Evolutionary conservation across 2,113 vertebrate species (phyloP), one percentile per base, ranked within the genome.

Genomic region (Fregetta grallaria): DNA sequence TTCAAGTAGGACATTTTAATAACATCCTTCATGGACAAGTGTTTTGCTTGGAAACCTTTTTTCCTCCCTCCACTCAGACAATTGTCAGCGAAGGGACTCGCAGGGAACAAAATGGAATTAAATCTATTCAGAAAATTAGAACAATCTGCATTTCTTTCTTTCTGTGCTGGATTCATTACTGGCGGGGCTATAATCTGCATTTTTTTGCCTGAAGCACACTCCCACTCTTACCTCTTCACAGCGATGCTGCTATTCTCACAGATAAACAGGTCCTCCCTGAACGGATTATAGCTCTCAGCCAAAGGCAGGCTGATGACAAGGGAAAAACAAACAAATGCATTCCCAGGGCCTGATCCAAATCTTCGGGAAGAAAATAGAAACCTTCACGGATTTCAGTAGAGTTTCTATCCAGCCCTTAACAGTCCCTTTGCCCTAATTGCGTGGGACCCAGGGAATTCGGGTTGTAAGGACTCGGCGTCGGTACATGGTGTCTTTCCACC

Each of bases 1-100:
- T 92, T 91, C 90, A 79, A 96, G 68, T 79, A 93, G 97, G 94
- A 95, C 95, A 94, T 97, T 97, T 97, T 96, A 94, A 96, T 88
- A 89, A 96, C 65, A 94, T 96, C 88, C 94, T 93, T 96, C 63
- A 56, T 44, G 90, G 83, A 94, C 88, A 94, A 95, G 84, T 94
- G 94, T 95, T 94, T 91, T 95, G 93, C 95, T 93, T 94, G 79
- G 95, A 98, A 94, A 58, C 86, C 52, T 86, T 38, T 36, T 82
- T 61, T 59, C 61, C 63, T 79, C 86, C 82, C 85, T 77, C 16
- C 65, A 27, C 71, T 92, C 85, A 87, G 55, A 92, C 96, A 85
- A 50, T 94, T 94, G 77, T 95, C 96, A 87, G 79, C 19, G 22
- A 93, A 90, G 77, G 58, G 94, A 65, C 91, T 96, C 65, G 15